These are phyloP conservation scores for Hylomyscus alleni DNA, from an alignment of 2,797 vertebrate genomes.

Conservation along the genomic window DNA sequence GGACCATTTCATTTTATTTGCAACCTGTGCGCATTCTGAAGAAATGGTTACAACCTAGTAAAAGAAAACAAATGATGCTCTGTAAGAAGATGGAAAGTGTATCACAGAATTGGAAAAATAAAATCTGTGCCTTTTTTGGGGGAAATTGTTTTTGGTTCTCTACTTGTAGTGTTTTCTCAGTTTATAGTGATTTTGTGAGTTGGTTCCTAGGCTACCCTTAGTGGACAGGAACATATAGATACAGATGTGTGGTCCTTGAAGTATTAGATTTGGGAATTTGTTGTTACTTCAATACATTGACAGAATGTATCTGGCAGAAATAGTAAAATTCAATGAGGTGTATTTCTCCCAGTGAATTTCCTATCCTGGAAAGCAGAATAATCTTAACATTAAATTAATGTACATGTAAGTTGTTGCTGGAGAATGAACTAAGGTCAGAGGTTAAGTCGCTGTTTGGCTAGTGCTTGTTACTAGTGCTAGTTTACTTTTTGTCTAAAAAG, in stretches of 20 bases:
- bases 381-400: background rate
- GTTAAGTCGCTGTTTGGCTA: background rate
- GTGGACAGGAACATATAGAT: background rate
- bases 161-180: constrained; percentile 16
- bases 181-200: background rate
- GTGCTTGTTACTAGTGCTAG: too few species aligned
- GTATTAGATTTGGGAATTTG: background rate
- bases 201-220: background rate
- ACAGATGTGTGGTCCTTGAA: background rate
- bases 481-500: background rate
- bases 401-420: background rate
- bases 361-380: background rate
- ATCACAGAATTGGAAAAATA: background rate
- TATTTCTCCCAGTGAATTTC: background rate
- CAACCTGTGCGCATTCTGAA: constrained; percentile 53
- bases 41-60: constrained; percentile 34
- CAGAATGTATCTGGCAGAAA: background rate
- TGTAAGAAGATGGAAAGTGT: constrained; percentile 47
- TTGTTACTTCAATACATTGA: constrained; percentile 19
- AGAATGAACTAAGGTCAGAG: background rate
- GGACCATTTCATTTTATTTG: constrained; percentile 77
- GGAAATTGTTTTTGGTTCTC: constrained; percentile 1
- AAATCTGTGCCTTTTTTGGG: background rate
- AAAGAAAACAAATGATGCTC: constrained; percentile 8
- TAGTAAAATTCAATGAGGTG: background rate